Base-by-base conservation (phyloP, 2,113 vertebrate species). In the Chionodraco myersi region DNA sequence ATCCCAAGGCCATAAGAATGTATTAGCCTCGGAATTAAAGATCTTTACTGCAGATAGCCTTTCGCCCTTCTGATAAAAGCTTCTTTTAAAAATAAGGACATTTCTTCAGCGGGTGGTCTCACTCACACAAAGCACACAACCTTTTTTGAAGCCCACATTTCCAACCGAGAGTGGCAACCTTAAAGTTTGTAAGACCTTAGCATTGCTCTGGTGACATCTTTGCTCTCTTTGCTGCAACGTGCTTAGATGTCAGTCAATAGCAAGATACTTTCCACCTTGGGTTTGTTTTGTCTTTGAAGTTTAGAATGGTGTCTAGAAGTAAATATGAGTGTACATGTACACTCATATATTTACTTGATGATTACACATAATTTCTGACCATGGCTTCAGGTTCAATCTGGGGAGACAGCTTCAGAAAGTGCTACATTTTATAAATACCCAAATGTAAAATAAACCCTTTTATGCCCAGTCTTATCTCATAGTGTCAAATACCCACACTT, bases 11-110 rank as follows among this genome's bases (percentile, higher is more conserved):
- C 45, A 15, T 75, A n/a, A 18, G 45, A 61, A 18, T 69, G 53
- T 69, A 51, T 64, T 68, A 72, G 58, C 57, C 58, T 61, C 23
- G 67, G 75, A 82, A 73, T 88, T 68, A 82, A 69, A 66, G 64
- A 80, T 85, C 30, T 62, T 44, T 62, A 68, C 53, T 34, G 16
- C 52, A 66, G 76, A 85, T 80, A 73, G 23, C 9, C 72, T 62
- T 10, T 52, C 30, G 0, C 1, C 3, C 18, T 2, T 53, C 21
- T 53, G 49, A 71, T 52, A 70, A 62, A 80, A 6, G 61, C 13
- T 49, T 49, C n/a, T 23, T 48, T 49, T 34, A 15, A 51, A 62
- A 69, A 61, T 36, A 48, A 60, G 57, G 58, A 49, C 77, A 51
- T 69, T 59, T 79, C n/a, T 59, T 14, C 15, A 44, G 45, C 58